A percentile compares a stretch with the other conserved stretches of the same genome.
phyloP scores from a whole-genome alignment of 2,888 invertebrate genomes.

The Sminthurides aquaticus region DNA sequence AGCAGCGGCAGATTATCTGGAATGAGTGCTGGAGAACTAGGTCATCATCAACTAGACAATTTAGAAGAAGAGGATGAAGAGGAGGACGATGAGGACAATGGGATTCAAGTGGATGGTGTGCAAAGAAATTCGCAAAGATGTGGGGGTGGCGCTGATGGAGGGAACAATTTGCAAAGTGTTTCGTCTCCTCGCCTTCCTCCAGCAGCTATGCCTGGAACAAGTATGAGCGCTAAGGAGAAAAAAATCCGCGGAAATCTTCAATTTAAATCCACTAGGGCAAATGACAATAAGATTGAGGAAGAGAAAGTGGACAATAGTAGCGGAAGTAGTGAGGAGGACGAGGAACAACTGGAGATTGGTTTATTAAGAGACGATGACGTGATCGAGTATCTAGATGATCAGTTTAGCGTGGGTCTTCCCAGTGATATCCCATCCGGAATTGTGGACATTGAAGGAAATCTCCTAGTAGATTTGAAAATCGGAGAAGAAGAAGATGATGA shows the following conservation, averaged over 20 bases:
- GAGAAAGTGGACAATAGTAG: neutral
- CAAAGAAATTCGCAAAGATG: no score
- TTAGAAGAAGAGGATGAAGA: conserved; percentile 21
- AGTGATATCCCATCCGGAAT: conserved; percentile 41
- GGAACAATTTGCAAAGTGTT: no score
- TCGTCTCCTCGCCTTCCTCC: neutral
- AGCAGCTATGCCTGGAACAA: neutral
- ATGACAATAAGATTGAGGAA: neutral
- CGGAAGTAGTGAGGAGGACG: neutral
- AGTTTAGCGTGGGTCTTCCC: conserved; percentile 35
- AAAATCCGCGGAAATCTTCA: no score
- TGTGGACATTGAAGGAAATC: conserved; percentile 40
- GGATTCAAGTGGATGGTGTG: no score
- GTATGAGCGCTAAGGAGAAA: no score
- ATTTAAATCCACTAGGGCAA: no score
- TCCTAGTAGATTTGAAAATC: conserved; percentile 29
- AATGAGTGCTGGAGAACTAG: neutral
- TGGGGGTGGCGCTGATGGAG: no score
- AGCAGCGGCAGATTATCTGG: neutral
- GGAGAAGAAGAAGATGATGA: conserved; percentile 36
- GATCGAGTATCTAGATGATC: conserved; percentile 23
- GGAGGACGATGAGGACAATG: neutral
- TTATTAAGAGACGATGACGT: neutral
- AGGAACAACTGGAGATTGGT: neutral
- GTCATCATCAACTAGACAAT: conserved; percentile 20